Percentiles rank a stretch among this genome's conserved stretches.
These are phyloP conservation scores for Grapholita molesta DNA, from an alignment of 1,140 invertebrate genomes.

Conservation along the genomic window DNA sequence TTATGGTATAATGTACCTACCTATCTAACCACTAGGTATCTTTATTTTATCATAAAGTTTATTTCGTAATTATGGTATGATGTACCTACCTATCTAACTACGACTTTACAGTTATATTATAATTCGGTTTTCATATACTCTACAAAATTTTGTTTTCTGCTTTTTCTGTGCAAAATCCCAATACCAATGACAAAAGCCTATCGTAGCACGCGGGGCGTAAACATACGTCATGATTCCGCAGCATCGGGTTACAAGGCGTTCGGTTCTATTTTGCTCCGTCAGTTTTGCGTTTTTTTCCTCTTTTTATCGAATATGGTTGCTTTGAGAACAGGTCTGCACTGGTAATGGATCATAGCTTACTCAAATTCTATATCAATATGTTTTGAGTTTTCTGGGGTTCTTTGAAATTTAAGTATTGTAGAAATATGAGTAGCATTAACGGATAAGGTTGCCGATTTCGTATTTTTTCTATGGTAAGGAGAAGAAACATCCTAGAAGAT, in stretches of 20 bases:
- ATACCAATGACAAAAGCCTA: slow-evolving; percentile 10
- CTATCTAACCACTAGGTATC: too few relatives aligned
- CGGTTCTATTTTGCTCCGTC: slow-evolving; percentile 7
- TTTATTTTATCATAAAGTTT: too few relatives aligned
- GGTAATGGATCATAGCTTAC: neutral
- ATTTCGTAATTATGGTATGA: too few relatives aligned
- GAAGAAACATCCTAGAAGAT: too few relatives aligned
- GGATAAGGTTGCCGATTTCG: too few relatives aligned
- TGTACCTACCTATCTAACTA: too few relatives aligned
- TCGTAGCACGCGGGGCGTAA: neutral
- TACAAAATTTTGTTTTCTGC: neutral
- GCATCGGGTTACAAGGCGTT: slow-evolving; percentile 4
- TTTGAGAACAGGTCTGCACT: neutral
- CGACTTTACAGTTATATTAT: too few relatives aligned
- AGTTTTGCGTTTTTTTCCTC: neutral
- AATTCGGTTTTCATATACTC: neutral
- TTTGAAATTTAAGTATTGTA: neutral
- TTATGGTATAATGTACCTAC: too few relatives aligned
- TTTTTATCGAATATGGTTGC: neutral
- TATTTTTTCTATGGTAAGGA: too few relatives aligned
- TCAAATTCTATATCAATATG: neutral
- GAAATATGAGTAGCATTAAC: too few relatives aligned
- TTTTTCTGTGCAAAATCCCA: neutral
- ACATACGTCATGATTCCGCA: slow-evolving; percentile 8
- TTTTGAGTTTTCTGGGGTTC: neutral